A percentile compares a stretch with the other conserved stretches of the same genome.
phyloP scores from a whole-genome alignment of 1,140 invertebrate genomes.

The Rhizoglyphus robini region DNA sequence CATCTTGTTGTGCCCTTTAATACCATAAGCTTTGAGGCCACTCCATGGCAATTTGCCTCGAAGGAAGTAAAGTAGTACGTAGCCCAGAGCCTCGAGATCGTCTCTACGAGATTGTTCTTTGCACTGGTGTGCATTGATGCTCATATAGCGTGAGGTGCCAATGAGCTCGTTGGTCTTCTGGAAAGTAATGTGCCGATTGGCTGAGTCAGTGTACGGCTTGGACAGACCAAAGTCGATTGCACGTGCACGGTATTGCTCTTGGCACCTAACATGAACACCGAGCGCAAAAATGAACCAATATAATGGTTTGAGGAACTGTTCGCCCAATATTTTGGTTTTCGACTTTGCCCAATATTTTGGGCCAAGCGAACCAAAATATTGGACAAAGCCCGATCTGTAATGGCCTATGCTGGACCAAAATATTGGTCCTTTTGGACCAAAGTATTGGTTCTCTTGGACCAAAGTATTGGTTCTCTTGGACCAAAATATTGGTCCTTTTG shows the following conservation, averaged over 20 bases:
- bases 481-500: too few species aligned
- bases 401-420: too few species aligned
- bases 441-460: too few species aligned
- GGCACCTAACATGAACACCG: slow-evolving; percentile 11
- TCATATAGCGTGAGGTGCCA: slow-evolving; percentile 39
- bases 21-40: slow-evolving; percentile 93
- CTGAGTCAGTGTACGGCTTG: slow-evolving; percentile 47
- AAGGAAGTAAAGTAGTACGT: slow-evolving; percentile 99
- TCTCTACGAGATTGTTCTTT: slow-evolving; percentile 95
- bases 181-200: slow-evolving; percentile 28
- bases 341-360: too few species aligned
- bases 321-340: too few species aligned
- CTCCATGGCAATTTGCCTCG: slow-evolving; percentile 97
- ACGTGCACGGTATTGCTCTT: slow-evolving; percentile 36
- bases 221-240: slow-evolving; percentile 46
- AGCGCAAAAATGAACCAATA: too few species aligned
- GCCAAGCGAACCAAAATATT: too few species aligned
- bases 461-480: too few species aligned
- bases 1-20: slow-evolving; percentile 99
- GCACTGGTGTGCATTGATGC: slow-evolving; percentile 28
- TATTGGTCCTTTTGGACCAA: too few species aligned
- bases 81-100: slow-evolving; percentile 95
- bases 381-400: too few species aligned
- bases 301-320: too few species aligned
- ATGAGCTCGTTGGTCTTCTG: slow-evolving; percentile 46